Evolutionary conservation across 2,888 invertebrate genomes (phyloP).

Genomic region (Drosophila conformis): DNA sequence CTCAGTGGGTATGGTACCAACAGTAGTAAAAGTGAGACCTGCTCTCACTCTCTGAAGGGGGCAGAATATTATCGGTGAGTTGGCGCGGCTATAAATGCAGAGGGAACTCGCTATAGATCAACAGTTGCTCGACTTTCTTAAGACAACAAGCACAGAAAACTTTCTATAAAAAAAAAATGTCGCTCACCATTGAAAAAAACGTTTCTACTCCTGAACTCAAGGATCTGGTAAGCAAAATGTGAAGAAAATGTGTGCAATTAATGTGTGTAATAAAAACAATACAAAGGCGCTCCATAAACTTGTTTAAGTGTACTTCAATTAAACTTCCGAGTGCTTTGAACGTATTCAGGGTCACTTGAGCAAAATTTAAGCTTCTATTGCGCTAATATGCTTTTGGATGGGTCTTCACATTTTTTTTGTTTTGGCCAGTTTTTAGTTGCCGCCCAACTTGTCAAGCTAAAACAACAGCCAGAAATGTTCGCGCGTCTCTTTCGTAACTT

Average conservation of each 20-base stretch:
- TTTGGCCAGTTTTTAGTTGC: slow-evolving; percentile 68
- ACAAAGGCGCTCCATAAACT: not conserved
- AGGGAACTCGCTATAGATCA: slow-evolving; percentile 17
- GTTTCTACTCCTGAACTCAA: slow-evolving; percentile 75
- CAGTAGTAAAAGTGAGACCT: slow-evolving; percentile 24
- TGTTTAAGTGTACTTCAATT: slow-evolving; percentile 18
- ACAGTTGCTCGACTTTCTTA: slow-evolving; percentile 53
- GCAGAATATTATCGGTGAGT: slow-evolving; percentile 24
- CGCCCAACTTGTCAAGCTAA: slow-evolving; percentile 52
- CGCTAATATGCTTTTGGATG: slow-evolving; percentile 21
- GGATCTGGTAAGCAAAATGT: slow-evolving; percentile 77
- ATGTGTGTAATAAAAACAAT: not conserved
- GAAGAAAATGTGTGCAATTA: slow-evolving; percentile 5
- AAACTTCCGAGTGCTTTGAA: slow-evolving; percentile 65
- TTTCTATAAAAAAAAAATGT: slow-evolving; percentile 62
- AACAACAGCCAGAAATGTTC: slow-evolving; percentile 66
- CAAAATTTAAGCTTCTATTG: slow-evolving; percentile 50
- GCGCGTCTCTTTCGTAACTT: slow-evolving; percentile 77
- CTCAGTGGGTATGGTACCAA: slow-evolving; percentile 20
- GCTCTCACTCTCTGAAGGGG: slow-evolving; percentile 16
- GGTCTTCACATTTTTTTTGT: slow-evolving; percentile 38
- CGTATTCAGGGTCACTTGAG: slow-evolving; percentile 52
- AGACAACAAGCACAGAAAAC: slow-evolving; percentile 36
- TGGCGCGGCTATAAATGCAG: slow-evolving; percentile 44
- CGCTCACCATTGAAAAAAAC: slow-evolving; percentile 76